Conservation (phyloP, 2,113 vertebrate species). For the Paraplagusia blochii region DNA sequence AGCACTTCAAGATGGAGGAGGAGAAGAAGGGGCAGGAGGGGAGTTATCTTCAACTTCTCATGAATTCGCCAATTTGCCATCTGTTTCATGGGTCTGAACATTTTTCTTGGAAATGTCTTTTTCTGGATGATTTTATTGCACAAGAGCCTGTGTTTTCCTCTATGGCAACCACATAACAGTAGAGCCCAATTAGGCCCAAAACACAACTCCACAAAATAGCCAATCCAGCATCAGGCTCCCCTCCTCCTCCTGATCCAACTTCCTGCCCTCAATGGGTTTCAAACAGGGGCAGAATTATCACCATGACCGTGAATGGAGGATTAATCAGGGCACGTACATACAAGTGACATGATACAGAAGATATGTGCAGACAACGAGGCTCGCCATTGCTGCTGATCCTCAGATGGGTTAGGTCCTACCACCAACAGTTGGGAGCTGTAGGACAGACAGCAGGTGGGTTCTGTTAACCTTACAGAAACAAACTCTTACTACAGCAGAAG, state of each 20-base stretch:
- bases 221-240: constrained; percentile 69
- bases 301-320: constrained; percentile 54
- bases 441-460: constrained; percentile 49
- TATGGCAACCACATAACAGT: constrained; percentile 95
- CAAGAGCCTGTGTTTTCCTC: constrained; percentile 82
- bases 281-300: constrained; percentile 42
- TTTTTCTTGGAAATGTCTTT: constrained; percentile 77
- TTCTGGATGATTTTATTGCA: constrained; percentile 78
- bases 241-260: constrained; percentile 49
- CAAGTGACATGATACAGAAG: constrained; percentile 38
- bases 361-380: constrained; percentile 30
- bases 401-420: constrained; percentile 30
- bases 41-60: constrained; percentile 65
- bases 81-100: constrained; percentile 76
- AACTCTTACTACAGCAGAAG: constrained; percentile 40
- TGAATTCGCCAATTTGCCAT: constrained; percentile 61
- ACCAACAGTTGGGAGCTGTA: constrained; percentile 29
- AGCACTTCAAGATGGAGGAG: constrained; percentile 64
- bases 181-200: constrained; percentile 80
- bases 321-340: constrained; percentile 42
- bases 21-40: constrained; percentile 56
- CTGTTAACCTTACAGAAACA: constrained; percentile 47
- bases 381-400: constrained; percentile 52
- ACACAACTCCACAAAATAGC: constrained; percentile 82
- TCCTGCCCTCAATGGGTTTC: constrained; percentile 37